Conservation (phyloP, 2,797 vertebrate species). For the Phataginus tricuspis region DNA sequence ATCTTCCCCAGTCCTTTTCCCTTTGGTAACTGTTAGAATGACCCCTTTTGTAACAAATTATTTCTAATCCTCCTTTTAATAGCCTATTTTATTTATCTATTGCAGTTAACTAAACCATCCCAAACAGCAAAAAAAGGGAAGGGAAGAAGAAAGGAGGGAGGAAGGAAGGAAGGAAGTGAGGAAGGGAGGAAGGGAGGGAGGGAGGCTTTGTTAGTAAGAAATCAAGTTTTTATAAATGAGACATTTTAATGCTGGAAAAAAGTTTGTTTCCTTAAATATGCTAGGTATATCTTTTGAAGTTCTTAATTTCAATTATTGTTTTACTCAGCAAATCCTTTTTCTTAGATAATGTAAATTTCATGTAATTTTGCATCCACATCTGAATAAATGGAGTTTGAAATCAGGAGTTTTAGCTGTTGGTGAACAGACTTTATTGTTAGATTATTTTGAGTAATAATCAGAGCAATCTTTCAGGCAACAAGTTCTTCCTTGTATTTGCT, state of each 20-base stretch:
- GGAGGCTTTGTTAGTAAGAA: not conserved
- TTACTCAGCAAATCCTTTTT: slow-evolving; percentile 4
- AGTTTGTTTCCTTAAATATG: not conserved
- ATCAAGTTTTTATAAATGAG: not conserved
- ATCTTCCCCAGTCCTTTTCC: no score
- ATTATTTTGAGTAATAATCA: slow-evolving; percentile 19
- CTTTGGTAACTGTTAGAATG: no score
- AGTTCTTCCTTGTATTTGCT: slow-evolving; percentile 21
- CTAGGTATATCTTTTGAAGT: not conserved
- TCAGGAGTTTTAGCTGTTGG: not conserved
- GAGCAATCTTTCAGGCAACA: not conserved
- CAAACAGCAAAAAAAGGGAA: not conserved
- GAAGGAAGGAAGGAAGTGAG: no score
- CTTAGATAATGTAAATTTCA: slow-evolving; percentile 4
- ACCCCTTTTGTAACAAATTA: not conserved
- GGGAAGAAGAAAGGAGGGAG: no score
- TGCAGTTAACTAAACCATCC: not conserved
- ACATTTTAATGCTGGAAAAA: not conserved
- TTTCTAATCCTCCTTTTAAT: not conserved
- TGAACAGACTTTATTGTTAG: not conserved
- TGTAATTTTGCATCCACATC: not conserved
- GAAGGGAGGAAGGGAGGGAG: no score
- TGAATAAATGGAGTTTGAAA: slow-evolving; percentile 33
- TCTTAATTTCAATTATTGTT: not conserved
- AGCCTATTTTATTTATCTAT: not conserved